Evolutionary conservation across 2,113 vertebrate species (phyloP).

Genomic region (Opisthocomus hoazin): DNA sequence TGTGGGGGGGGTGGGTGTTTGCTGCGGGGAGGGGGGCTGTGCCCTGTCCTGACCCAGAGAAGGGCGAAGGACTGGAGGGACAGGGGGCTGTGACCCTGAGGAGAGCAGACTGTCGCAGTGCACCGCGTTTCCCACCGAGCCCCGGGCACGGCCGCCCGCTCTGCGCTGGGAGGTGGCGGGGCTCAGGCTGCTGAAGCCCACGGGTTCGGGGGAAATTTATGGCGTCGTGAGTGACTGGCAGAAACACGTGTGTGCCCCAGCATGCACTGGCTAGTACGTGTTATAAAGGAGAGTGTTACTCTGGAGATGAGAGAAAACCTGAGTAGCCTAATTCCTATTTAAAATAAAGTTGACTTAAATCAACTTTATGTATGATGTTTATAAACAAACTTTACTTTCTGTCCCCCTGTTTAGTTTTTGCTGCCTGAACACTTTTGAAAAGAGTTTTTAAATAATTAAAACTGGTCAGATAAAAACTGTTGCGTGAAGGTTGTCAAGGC

Average conservation of each 20-base stretch:
- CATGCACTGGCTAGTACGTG: rapidly evolving
- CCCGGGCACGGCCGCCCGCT: rapidly evolving
- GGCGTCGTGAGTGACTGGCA: background rate
- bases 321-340: too few species aligned
- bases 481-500: background rate
- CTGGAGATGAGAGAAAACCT: background rate
- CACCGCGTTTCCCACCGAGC: rapidly evolving
- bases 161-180: rapidly evolving
- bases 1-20: too few species aligned
- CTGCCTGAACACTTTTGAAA: background rate
- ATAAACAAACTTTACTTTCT: background rate
- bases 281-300: background rate
- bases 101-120: too few species aligned
- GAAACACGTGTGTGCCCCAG: rapidly evolving
- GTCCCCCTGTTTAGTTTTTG: background rate
- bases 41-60: too few species aligned
- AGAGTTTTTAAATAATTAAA: conserved; percentile 18
- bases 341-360: background rate
- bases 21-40: too few species aligned
- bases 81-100: too few species aligned
- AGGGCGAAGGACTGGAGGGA: too few species aligned
- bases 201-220: too few species aligned
- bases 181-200: background rate
- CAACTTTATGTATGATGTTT: background rate
- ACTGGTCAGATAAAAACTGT: background rate